Conservation (phyloP, 2,888 invertebrate species). For the Mesoligia furuncula region DNA sequence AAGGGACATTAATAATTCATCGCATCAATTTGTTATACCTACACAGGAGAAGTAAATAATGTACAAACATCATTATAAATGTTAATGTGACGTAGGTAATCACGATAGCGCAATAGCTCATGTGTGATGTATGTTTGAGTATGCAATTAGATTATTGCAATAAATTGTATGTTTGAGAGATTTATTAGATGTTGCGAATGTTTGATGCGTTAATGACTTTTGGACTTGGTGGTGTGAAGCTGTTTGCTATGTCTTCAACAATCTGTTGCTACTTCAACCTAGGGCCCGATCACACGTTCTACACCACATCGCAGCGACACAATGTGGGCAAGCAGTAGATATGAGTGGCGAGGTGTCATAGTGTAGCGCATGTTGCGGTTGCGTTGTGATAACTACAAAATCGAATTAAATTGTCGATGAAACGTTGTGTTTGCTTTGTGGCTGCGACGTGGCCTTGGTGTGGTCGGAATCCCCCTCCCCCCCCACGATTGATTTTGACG, state of each 20-base stretch:
- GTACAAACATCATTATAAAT: conserved; percentile 66
- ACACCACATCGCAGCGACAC: not conserved
- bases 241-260: not conserved
- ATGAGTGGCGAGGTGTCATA: no score
- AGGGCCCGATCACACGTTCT: not conserved
- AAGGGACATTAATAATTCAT: conserved; percentile 75
- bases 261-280: not conserved
- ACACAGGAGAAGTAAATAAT: conserved; percentile 63
- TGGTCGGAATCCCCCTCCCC: not conserved
- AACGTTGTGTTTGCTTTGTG: not conserved
- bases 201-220: conserved; percentile 30
- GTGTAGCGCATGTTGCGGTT: not conserved
- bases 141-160: conserved; percentile 58
- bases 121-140: conserved; percentile 44
- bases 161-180: conserved; percentile 53
- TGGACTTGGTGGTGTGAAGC: not conserved
- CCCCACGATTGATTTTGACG: not conserved
- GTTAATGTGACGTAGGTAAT: conserved; percentile 65
- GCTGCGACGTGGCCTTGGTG: not conserved
- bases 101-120: conserved; percentile 55
- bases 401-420: not conserved
- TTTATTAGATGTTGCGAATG: conserved; percentile 57
- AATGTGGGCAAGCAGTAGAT: not conserved
- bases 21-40: conserved; percentile 66
- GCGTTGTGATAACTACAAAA: not conserved